Base-by-base conservation (phyloP, 1,140 invertebrate species). In the Temnothorax longispinosus region DNA sequence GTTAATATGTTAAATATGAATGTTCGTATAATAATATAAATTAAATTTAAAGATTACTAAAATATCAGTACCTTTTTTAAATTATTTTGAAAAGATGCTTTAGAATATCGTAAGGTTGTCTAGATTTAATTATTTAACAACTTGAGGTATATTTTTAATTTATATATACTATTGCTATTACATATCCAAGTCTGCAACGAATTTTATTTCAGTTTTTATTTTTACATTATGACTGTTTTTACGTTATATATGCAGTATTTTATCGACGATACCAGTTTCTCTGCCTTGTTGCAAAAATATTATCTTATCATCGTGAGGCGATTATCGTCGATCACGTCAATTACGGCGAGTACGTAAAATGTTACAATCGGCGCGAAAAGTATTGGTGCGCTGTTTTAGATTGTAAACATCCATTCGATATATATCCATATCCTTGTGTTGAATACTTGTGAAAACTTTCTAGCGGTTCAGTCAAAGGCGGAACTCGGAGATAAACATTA, bases 381-480 rank as follows among this genome's bases (percentile, higher is more conserved):
- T 62, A 77, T 75, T 35, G 47, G 10, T 41, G 56, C 27, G 41
- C 6, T 21, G 62, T 60, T 52, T 4, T 50, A 10, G 6, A 52
- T 11, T 44, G 13, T 50, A 65, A 52, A 47, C 15, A 78, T n/a
- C 35, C 44, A n/a, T 50, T 27, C 41, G 41, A 21, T 47, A n/a
- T 27, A 21, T 47, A n/a, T 41, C 58, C 2, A 21, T 47, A n/a
- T 41, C 58, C 2, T 21, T n/a, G 38, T 1, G 15, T 58, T 21
- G 32, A 38, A n/a, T n/a, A n/a, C 7, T 38, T 15, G 15, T 21
- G 38, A 27, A 47, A 15, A 15, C 15, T 44, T 78, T 64, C 18
- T n/a, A 38, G 60, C 60, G 44, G 44, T 65, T 52, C 32, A 65
- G 65, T 65, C 60, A 38, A 65, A 76, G n/a, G 76, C 76, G 60